Percentiles rank a stretch among this genome's conserved stretches.
Conservation (phyloP, 2,113 vertebrate genomes). For the Coreoperca whiteheadi region DNA sequence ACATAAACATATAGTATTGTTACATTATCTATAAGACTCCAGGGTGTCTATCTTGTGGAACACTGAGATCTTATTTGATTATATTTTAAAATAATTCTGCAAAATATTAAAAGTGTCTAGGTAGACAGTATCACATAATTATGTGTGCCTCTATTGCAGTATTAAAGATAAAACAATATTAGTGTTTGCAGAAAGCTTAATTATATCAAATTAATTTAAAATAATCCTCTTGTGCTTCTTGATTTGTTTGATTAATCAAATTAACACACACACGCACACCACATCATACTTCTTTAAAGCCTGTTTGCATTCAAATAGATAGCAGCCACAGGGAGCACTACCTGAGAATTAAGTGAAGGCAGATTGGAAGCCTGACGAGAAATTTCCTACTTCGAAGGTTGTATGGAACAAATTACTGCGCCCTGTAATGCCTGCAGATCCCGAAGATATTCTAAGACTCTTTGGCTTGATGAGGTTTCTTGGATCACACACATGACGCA, state of each 20-base stretch:
- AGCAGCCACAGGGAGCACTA: constrained; percentile 58
- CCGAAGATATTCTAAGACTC: constrained; percentile 76
- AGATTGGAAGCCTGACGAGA: constrained; percentile 71
- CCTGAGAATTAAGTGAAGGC: constrained; percentile 77
- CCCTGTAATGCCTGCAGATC: constrained; percentile 77
- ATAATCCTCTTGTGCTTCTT: background rate
- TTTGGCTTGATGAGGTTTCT: constrained; percentile 75
- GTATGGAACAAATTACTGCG: constrained; percentile 81
- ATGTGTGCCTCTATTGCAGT: background rate
- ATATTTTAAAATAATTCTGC: background rate
- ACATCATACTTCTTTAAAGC: constrained; percentile 24
- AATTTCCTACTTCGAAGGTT: constrained; percentile 70
- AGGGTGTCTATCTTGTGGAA: background rate
- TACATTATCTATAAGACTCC: background rate
- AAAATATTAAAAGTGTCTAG: background rate
- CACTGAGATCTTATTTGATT: background rate
- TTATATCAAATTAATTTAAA: background rate
- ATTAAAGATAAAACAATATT: background rate
- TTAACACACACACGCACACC: background rate
- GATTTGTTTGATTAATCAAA: constrained; percentile 8
- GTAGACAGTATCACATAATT: too few species aligned
- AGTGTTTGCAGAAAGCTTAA: background rate
- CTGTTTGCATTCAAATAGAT: constrained; percentile 50
- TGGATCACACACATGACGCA: constrained; percentile 70
- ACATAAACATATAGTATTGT: background rate